A percentile compares a stretch with the other conserved stretches of the same genome.
phyloP scores from a whole-genome alignment of 1,140 invertebrate species.

The Calephelis virginiensis region DNA sequence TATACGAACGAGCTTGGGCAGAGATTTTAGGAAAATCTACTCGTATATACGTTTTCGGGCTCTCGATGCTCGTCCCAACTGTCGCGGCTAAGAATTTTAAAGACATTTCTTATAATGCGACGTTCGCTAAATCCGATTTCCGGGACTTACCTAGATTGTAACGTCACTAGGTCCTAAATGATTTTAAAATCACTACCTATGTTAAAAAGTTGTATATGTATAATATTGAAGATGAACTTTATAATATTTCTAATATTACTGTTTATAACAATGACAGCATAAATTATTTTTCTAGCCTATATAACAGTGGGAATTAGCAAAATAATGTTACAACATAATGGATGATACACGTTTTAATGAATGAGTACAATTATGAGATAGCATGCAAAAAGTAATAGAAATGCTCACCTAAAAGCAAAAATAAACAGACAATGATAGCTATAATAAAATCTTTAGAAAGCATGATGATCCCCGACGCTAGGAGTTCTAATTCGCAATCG shows the following conservation, averaged over 20 bases:
- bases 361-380: slow-evolving; percentile 23
- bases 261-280: background rate
- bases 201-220: background rate
- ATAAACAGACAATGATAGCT: slow-evolving; percentile 87
- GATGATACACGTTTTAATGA: slow-evolving; percentile 2
- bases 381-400: slow-evolving; percentile 64
- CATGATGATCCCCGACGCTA: slow-evolving; percentile 86
- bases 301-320: background rate
- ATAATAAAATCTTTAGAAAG: slow-evolving; percentile 91
- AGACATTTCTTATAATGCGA: slow-evolving; percentile 18
- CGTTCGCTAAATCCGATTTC: slow-evolving; percentile 12
- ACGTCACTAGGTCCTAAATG: slow-evolving; percentile 13
- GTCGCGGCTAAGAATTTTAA: slow-evolving; percentile 4
- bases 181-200: slow-evolving; percentile 10
- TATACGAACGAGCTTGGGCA: slow-evolving; percentile 21
- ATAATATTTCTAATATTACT: background rate
- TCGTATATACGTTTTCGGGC: slow-evolving; percentile 20
- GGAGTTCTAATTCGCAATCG: slow-evolving; percentile 87
- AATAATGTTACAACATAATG: background rate
- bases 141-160: slow-evolving; percentile 10
- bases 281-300: background rate
- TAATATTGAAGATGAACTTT: background rate
- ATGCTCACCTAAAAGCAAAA: slow-evolving; percentile 87
- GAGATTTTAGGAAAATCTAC: slow-evolving; percentile 27
- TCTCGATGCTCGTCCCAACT: slow-evolving; percentile 6